A percentile compares a stretch with the other conserved stretches of the same genome.
Conservation (phyloP, 2,113 vertebrate species). For the Melanerpes formicivorus region DNA sequence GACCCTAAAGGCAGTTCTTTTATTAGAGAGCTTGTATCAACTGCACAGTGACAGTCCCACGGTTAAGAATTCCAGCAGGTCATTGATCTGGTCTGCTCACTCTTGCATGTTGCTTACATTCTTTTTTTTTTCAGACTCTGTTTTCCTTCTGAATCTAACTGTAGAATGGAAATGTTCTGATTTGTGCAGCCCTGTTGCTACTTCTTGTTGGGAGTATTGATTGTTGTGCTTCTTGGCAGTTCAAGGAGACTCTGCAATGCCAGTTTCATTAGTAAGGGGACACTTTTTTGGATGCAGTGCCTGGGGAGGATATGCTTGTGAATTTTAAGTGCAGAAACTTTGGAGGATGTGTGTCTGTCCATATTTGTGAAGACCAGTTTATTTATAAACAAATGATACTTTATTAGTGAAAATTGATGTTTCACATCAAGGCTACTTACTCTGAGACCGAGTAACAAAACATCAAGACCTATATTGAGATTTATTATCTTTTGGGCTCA, state of each 20-base stretch:
- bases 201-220: background rate
- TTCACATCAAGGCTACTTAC: background rate
- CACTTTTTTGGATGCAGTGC: background rate
- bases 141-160: background rate
- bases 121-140: background rate
- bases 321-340: background rate
- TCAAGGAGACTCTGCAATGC: background rate
- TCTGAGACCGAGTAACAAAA: background rate
- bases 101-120: accelerated
- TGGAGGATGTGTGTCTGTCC: background rate
- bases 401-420: background rate
- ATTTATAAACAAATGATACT: background rate
- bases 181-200: background rate
- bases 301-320: background rate
- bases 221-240: background rate
- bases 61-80: background rate
- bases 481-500: background rate
- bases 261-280: background rate
- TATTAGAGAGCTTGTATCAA: background rate
- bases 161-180: background rate
- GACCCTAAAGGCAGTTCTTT: background rate
- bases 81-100: background rate
- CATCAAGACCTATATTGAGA: background rate
- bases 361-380: background rate
- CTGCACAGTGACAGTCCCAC: background rate